Conservation (phyloP, 92 coral and sea anemone species). For the Zoanthus sansibaricus region DNA sequence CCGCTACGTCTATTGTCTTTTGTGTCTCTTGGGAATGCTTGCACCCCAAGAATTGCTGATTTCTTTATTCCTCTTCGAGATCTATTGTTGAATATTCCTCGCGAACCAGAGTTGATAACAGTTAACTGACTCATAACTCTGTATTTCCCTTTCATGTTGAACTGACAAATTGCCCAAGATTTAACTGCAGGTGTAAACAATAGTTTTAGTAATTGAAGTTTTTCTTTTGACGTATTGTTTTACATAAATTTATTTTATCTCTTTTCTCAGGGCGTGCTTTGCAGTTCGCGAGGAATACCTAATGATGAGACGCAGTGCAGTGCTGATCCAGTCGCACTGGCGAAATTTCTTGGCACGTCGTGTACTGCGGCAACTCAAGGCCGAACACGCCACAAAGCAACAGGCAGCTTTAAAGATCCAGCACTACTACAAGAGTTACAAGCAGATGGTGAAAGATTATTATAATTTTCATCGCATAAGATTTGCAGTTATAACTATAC, state of each 20-base stretch:
- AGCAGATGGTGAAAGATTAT: constrained; percentile 58
- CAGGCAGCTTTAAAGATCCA: constrained; percentile 85
- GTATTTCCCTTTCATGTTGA: too few relatives aligned
- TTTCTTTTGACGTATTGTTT: too few relatives aligned
- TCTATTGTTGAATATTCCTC: too few relatives aligned
- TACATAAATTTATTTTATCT: neutral
- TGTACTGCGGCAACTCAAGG: constrained; percentile 58
- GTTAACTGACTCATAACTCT: too few relatives aligned
- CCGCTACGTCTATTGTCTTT: too few relatives aligned
- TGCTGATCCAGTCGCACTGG: constrained; percentile 72
- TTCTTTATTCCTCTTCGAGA: too few relatives aligned
- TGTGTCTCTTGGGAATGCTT: too few relatives aligned
- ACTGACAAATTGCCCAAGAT: too few relatives aligned
- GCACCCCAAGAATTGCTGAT: too few relatives aligned
- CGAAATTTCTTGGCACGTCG: constrained; percentile 76
- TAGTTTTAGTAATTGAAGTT: too few relatives aligned
- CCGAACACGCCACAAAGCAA: constrained; percentile 51
- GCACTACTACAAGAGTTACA: constrained; percentile 76
- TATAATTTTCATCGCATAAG: constrained; percentile 67
- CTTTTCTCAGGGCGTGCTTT: constrained; percentile 38
- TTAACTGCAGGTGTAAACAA: too few relatives aligned
- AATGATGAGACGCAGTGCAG: constrained; percentile 61
- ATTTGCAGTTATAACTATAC: constrained; percentile 77
- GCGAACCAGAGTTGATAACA: too few relatives aligned
- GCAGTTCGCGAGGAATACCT: constrained; percentile 62